Base-by-base conservation (phyloP, 2,113 vertebrate species). In the Silurus meridionalis region DNA sequence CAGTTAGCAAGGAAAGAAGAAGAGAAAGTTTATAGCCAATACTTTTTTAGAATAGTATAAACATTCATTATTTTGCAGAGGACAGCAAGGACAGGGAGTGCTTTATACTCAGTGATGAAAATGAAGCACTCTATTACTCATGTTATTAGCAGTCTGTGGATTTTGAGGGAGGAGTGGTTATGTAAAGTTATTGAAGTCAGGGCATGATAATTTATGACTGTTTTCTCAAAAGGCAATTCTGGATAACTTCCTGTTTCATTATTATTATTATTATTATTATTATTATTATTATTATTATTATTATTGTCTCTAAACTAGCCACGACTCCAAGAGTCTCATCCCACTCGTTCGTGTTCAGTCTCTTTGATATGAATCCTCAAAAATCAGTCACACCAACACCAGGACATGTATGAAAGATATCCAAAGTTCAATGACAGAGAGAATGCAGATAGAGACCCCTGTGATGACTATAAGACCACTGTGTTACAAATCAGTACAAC, bases 1-100 rank as follows among this genome's bases (percentile, higher is more conserved):
- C 6, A 87, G 52, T 71, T 50, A 78, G 48, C 11, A 71, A 81
- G n/a, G 55, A 60, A 75, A 46, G 81, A 82, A 74, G 61, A 63
- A 80, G 74, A 66, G 19, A 86, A 77, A 66, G 83, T 11, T 5
- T 8, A 64, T 50, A 90, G 84, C 55, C 2, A 52, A 53, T 11
- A 0, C 19, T 53, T 14, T n/a, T 78, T 78, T 78, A 25, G 13
- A 57, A 57, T 25, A 2, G 53, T 17, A 8, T 79, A 58, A 79
- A 2, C 14, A 9, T 58, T 8, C 13, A 13, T 14, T 53, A n/a
- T 52, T 4, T 53, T 10, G 17, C 7, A 0, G 5, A 8, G 19
- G 50, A 21, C 19, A 55, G 74, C 74, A 77, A 25, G 10, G 5
- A 55, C 23, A 78, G 0, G 13, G 6, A 79, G 21, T 85, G 83